Base-by-base conservation (phyloP, 2,797 vertebrate genomes). In the Meda fulgida region DNA sequence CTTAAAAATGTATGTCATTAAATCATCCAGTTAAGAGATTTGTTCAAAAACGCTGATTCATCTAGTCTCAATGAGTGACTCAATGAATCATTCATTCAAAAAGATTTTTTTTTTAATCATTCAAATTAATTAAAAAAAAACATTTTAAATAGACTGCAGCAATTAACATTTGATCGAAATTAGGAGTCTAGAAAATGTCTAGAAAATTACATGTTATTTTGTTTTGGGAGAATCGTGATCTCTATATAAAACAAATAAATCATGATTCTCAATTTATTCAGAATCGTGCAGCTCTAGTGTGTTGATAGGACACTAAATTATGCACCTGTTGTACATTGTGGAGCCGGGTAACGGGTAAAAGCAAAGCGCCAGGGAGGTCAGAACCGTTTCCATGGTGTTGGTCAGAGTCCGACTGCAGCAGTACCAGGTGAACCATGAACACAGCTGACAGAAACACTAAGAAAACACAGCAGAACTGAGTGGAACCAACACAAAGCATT, bases 401-500 rank as follows among this genome's bases (percentile, higher is more conserved):
- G 95, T 98, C 82, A 99, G 94, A 60, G 98, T 99, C 91, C 98
- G 94, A 86, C 97, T 99, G 90, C 97, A 98, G 93, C 96, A 98
- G 91, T 96, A 99, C 98, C 98, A 99, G 0, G 97, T 97, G 92
- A 99, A 99, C 98, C 98, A 99, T 31, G 98, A 99, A 83, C 96
- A 97, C 87, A 99, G 87, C 89, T 99, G 97, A 91, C 97, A 97
- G 91, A 99, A 96, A 83, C 95, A 97, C 98, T 99, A 88, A 1
- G 26, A 69, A 70, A 60, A 80, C 78, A 67, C 43, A 80, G 26
- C 78, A 80, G 43, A 48, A 46, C 18, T 4, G n/a, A 34, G 78
- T 80, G 19, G 48, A n/a, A 34, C 3, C 1, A 26, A 18, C 79
- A 76, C 34, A 38, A 11, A 11, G 18, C 21, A 38, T 69, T 31